Evolutionary conservation across 2,888 invertebrate species (phyloP).

Genomic region (Nomada hirtipes): DNA sequence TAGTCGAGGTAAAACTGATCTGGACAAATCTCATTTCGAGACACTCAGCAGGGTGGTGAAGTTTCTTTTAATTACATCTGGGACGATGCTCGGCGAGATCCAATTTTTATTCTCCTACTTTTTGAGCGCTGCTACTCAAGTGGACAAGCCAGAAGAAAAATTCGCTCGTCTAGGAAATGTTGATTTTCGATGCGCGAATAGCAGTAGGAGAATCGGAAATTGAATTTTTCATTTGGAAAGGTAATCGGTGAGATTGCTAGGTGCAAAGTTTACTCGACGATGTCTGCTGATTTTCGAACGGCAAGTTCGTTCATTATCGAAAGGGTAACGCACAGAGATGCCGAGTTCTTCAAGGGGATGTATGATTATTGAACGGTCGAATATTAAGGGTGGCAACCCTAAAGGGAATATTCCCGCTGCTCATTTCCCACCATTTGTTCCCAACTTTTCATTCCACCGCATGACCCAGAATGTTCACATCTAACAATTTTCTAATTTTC

Average conservation of each 20-base stretch:
- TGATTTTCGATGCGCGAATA: neutral
- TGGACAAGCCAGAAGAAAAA: neutral
- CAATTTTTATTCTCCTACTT: slow-evolving; percentile 12
- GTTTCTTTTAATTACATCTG: slow-evolving; percentile 55
- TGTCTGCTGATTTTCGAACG: slow-evolving; percentile 35
- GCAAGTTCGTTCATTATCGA: slow-evolving; percentile 57
- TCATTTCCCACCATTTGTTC: slow-evolving; percentile 10
- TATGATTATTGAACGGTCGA: slow-evolving; percentile 75
- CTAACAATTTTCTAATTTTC: too few relatives aligned
- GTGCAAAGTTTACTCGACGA: slow-evolving; percentile 11
- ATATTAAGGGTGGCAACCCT: slow-evolving; percentile 74
- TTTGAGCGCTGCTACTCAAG: neutral
- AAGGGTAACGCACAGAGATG: slow-evolving; percentile 48
- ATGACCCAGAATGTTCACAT: neutral
- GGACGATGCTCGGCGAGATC: slow-evolving; percentile 42
- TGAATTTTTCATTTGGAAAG: slow-evolving; percentile 30
- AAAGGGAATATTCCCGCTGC: slow-evolving; percentile 70
- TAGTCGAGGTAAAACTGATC: slow-evolving; percentile 19
- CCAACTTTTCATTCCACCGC: slow-evolving; percentile 25
- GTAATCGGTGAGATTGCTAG: slow-evolving; percentile 22
- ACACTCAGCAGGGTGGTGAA: slow-evolving; percentile 40
- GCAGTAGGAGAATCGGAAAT: neutral
- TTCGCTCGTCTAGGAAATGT: neutral
- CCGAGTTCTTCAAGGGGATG: slow-evolving; percentile 79
- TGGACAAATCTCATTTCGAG: slow-evolving; percentile 59